Base-by-base conservation (phyloP, 1,140 invertebrate genomes). In the Sarcophaga bullata region DNA sequence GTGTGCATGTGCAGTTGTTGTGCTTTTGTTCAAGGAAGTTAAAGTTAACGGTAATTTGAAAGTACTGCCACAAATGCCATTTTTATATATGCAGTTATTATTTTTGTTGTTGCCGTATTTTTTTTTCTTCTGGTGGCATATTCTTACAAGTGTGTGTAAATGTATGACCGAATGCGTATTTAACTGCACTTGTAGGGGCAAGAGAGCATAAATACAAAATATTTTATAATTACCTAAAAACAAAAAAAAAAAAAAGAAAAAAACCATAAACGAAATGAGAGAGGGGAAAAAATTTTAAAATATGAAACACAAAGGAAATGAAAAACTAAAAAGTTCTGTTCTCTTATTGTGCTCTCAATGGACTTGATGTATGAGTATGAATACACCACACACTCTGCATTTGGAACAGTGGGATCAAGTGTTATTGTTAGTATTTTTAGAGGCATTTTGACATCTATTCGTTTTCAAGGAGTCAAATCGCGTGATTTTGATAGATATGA, bases 201-300 rank as follows among this genome's bases (percentile, higher is more conserved):
- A 17, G 19, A 68, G 15, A 25, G 62, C 62, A 19, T 68, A 19
- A 68, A 68, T 68, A 8, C 9, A 19, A 68, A 19, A 68, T 19
- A 68, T 52, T 68, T 68, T 68, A 68, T 68, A 68, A 68, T 68
- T 68, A 68, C 19, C 62, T 25, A 68, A 58, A 68, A 68, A 9
- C 62, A 10, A 68, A 37, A 37, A 37, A 37, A 37, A 37, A 1
- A 37, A 37, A 37, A 1, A 37, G 25, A 37, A 37, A 37, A 37
- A 37, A 37, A 4, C n/a, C n/a, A 37, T 37, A 37, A 37, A 37
- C 4, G 25, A 37, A 37, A 37, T 2, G 25, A 4, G 4, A 37
- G 25, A 37, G 25, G 25, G 25, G 25, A 4, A 37, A 37, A 37
- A 37, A 2, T 37, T 37, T 37, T 37, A 2, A 37, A 37, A 37